These are phyloP conservation scores for Butorides virescens DNA, from an alignment of 2,113 vertebrate genomes.

Conservation along the genomic window DNA sequence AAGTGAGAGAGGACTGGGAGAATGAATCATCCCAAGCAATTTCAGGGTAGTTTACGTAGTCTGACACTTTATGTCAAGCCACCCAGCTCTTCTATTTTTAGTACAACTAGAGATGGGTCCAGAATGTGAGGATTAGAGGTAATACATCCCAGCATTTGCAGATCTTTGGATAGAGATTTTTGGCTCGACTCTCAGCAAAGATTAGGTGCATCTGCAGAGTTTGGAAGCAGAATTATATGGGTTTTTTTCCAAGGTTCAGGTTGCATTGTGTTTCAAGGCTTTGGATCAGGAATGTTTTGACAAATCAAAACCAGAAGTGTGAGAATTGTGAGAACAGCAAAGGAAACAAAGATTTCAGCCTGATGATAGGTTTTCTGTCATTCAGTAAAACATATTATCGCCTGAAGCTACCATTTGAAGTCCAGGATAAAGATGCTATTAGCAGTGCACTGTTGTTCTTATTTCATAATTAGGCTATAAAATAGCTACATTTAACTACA, in stretches of 20 bases:
- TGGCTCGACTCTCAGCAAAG: neutral
- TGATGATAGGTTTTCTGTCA: neutral
- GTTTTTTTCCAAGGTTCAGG: neutral
- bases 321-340: neutral
- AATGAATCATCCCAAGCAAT: constrained; percentile 30
- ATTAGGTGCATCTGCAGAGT: constrained; percentile 9
- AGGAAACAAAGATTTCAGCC: neutral
- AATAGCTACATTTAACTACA: neutral
- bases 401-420: neutral
- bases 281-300: neutral
- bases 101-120: neutral
- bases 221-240: neutral
- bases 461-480: neutral
- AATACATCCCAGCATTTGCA: constrained; percentile 9
- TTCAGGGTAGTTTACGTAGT: constrained; percentile 30
- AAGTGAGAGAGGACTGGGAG: neutral
- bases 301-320: neutral
- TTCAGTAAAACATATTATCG: neutral
- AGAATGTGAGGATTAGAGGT: neutral
- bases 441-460: neutral
- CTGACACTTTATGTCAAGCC: neutral
- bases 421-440: neutral
- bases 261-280: neutral
- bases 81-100: constrained; percentile 8
- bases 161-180: neutral